phyloP scores from a whole-genome alignment of 2,113 vertebrate species.

The Spermophilus dauricus region DNA sequence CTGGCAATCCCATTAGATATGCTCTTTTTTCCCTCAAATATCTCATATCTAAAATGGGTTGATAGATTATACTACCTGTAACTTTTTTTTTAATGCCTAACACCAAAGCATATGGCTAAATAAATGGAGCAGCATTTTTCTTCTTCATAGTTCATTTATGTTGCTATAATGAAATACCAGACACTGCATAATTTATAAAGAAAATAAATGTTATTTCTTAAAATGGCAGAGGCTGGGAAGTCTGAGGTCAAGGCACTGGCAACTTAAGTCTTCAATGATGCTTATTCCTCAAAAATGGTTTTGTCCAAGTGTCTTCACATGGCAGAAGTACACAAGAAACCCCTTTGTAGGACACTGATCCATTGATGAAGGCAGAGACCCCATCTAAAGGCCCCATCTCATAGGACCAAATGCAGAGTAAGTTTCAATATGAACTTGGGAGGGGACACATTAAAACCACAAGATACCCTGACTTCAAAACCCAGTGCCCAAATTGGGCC shows the following conservation, averaged over 20 bases:
- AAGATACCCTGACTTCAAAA: neutral
- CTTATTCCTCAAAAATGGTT: neutral
- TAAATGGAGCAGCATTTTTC: neutral
- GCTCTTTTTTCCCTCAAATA: neutral
- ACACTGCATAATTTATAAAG: neutral
- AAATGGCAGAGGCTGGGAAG: rapidly evolving
- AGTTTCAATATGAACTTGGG: neutral
- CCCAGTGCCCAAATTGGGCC: neutral
- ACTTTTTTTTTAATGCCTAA: neutral
- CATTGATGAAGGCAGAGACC: too few relatives aligned
- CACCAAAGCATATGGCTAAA: neutral
- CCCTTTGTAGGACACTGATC: neutral
- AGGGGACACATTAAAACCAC: neutral
- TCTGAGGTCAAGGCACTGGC: neutral
- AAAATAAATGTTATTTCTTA: neutral
- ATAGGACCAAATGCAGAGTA: neutral
- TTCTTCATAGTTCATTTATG: neutral
- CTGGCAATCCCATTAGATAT: neutral
- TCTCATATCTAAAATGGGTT: neutral
- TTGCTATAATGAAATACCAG: neutral
- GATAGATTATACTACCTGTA: neutral
- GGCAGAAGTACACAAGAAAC: neutral
- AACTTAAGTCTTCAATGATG: neutral
- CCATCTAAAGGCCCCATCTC: neutral
- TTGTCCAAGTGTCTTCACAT: neutral